Percentiles rank a stretch among this genome's conserved stretches.
Evolutionary conservation across 2,888 invertebrate species (phyloP).

Genomic region (Diarsia dahlii): DNA sequence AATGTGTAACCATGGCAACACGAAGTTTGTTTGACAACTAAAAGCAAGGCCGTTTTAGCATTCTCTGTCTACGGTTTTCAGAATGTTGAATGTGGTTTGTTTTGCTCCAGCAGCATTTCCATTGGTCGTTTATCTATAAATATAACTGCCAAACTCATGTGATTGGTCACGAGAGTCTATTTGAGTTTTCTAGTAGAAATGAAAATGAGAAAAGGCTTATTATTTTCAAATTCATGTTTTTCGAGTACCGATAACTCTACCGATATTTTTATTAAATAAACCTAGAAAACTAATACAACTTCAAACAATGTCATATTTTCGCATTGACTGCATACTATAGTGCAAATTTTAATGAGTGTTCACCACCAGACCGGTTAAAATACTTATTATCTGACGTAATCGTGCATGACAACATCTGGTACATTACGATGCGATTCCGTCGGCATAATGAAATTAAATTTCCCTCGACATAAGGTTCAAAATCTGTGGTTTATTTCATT

Average conservation of each 20-base stretch:
- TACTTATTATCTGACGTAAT: conserved; percentile 85
- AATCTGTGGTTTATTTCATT: conserved; percentile 55
- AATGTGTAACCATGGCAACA: conserved; percentile 74
- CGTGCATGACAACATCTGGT: conserved; percentile 84
- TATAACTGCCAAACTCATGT: fast-evolving
- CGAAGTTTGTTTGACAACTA: conserved; percentile 63
- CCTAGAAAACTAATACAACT: conserved; percentile 45
- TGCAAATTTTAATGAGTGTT: conserved; percentile 33
- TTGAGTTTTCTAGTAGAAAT: not conserved
- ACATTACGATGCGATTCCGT: conserved; percentile 70
- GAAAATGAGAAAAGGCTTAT: conserved; percentile 29
- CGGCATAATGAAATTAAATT: conserved; percentile 76
- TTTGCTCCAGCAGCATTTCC: not conserved
- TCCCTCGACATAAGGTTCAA: conserved; percentile 69
- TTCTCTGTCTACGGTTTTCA: too few relatives aligned
- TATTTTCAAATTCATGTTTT: conserved; percentile 66
- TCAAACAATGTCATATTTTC: conserved; percentile 19
- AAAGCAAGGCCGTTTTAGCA: conserved; percentile 8
- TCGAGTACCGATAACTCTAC: conserved; percentile 56
- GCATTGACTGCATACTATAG: conserved; percentile 12
- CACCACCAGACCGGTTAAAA: conserved; percentile 53
- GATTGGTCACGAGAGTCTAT: conserved; percentile 33
- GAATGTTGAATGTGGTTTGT: not conserved
- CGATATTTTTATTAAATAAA: conserved; percentile 20
- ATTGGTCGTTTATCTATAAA: conserved; percentile 31